These are phyloP conservation scores for Thaleichthys pacificus DNA, from an alignment of 2,797 vertebrate genomes.

Conservation along the genomic window DNA sequence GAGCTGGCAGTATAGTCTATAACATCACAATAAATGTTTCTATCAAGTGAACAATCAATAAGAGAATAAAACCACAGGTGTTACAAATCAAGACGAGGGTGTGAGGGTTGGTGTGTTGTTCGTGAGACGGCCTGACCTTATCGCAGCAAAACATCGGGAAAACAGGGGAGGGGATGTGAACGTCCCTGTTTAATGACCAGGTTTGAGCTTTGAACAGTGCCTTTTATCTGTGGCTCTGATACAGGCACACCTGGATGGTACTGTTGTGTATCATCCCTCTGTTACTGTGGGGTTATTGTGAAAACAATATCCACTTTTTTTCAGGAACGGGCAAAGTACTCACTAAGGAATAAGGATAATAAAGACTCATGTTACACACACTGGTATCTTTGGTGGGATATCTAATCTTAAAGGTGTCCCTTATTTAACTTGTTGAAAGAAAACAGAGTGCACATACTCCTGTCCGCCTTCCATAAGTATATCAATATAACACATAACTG, in stretches of 20 bases:
- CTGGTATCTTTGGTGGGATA: conserved; percentile 28
- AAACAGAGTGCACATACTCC: conserved; percentile 18
- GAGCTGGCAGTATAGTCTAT: too few species aligned
- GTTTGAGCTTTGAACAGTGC: background rate
- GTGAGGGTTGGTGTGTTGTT: too few species aligned
- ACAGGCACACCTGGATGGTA: background rate
- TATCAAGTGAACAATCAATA: too few species aligned
- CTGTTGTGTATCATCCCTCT: background rate
- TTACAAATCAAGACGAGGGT: background rate
- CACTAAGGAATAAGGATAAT: conserved; percentile 43
- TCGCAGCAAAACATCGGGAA: background rate
- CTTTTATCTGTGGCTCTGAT: background rate
- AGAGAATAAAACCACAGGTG: background rate
- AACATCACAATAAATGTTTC: too few species aligned
- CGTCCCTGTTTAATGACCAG: background rate
- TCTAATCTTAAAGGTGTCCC: conserved; percentile 53
- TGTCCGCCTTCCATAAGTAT: background rate
- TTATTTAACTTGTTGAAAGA: conserved; percentile 10
- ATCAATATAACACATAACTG: too few species aligned
- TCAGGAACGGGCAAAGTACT: conserved; percentile 64
- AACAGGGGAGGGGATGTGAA: background rate
- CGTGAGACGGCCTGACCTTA: background rate
- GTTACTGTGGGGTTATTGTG: conserved; percentile 13
- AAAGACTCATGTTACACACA: conserved; percentile 12
- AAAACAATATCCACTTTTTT: conserved; percentile 54